These are phyloP conservation scores for Nemapogon koenigi DNA, from an alignment of 2,888 invertebrate genomes.

Conservation along the genomic window DNA sequence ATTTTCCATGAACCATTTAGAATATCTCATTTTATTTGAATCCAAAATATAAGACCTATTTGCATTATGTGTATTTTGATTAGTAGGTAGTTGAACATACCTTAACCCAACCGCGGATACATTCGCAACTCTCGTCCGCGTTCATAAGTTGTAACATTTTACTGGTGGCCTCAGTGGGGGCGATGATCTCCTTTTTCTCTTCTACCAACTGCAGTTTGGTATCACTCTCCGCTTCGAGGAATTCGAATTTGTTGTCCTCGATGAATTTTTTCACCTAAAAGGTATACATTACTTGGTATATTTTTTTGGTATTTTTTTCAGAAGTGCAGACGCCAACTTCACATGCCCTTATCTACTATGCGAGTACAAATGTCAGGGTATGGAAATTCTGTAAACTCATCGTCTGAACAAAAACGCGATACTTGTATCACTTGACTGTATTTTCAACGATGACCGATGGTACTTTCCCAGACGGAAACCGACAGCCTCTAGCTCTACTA, in stretches of 20 bases:
- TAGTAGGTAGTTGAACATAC: too few species aligned
- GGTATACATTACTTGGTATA: background rate
- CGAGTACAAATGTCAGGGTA: conserved; percentile 39
- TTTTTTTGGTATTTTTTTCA: background rate
- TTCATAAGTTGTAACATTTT: conserved; percentile 51
- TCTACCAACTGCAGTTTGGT: conserved; percentile 26
- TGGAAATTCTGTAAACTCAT: too few species aligned
- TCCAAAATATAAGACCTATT: too few species aligned
- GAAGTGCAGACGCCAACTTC: conserved; percentile 25
- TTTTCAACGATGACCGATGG: too few species aligned
- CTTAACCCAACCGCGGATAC: conserved; percentile 53
- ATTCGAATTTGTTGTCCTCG: conserved; percentile 48
- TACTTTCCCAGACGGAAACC: too few species aligned
- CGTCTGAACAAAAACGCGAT: too few species aligned
- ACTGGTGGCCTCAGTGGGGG: conserved; percentile 39
- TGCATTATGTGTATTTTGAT: too few species aligned
- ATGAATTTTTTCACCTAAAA: conserved; percentile 41
- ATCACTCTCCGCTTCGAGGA: conserved; percentile 41
- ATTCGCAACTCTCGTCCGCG: conserved; percentile 42
- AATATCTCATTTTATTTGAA: too few species aligned
- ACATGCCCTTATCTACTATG: conserved; percentile 49
- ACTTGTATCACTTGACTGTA: too few species aligned
- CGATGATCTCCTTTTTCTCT: conserved; percentile 32
- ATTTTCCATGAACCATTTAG: too few species aligned
- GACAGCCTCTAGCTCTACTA: too few species aligned